Evolutionary conservation across 2,797 vertebrate genomes (phyloP).

Genomic region (Oryzias sinensis): DNA sequence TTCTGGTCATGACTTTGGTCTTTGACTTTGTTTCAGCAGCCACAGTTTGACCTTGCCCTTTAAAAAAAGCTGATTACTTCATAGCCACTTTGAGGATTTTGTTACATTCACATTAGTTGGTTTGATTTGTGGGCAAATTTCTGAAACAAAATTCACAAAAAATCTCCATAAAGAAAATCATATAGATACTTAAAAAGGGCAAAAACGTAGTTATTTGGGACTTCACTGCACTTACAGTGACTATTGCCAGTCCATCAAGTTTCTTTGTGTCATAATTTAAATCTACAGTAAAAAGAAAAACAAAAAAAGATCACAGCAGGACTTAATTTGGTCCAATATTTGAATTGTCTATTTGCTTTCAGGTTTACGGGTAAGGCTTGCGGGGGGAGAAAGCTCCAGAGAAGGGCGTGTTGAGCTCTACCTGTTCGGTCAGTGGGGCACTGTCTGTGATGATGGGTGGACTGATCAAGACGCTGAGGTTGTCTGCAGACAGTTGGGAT

Average conservation of each 20-base stretch:
- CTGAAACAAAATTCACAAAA: too few species aligned
- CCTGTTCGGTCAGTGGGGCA: slow-evolving; percentile 92
- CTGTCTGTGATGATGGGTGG: slow-evolving; percentile 97
- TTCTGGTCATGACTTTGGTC: too few species aligned
- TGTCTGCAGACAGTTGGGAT: slow-evolving; percentile 93
- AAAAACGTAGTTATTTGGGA: background rate
- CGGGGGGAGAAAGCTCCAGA: slow-evolving; percentile 90
- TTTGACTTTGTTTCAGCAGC: too few species aligned
- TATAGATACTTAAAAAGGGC: background rate
- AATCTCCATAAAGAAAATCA: background rate
- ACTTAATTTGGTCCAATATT: background rate
- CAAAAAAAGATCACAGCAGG: background rate
- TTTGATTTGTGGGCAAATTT: background rate
- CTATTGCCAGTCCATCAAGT: too few species aligned
- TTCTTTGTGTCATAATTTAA: background rate
- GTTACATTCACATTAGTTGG: too few species aligned
- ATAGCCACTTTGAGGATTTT: too few species aligned
- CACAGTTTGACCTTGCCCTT: too few species aligned
- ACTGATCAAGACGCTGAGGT: slow-evolving; percentile 91
- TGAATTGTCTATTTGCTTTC: slow-evolving; percentile 31
- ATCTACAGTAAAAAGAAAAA: background rate
- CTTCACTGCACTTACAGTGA: background rate
- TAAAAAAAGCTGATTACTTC: too few species aligned
- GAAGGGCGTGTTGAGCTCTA: slow-evolving; percentile 96
- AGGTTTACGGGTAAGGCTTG: slow-evolving; percentile 90